These are phyloP conservation scores for Popillia japonica DNA, from an alignment of 1,140 invertebrate species.

Conservation along the genomic window DNA sequence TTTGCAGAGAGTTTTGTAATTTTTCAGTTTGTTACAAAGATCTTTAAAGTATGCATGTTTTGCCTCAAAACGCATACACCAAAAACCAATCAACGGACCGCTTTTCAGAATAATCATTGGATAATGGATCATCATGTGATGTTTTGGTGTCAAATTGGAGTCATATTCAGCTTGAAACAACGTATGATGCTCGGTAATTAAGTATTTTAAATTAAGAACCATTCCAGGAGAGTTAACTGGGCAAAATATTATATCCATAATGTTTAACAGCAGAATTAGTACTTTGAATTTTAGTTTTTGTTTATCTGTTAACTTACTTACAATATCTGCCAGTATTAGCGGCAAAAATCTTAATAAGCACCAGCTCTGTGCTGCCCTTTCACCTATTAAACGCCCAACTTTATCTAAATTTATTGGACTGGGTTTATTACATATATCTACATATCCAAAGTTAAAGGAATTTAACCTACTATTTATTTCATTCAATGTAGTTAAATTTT, in stretches of 20 bases:
- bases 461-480: not conserved
- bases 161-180: not conserved
- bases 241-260: not conserved
- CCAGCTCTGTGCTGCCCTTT: not conserved
- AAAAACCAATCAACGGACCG: not conserved
- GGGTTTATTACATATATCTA: not conserved
- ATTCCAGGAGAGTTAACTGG: not conserved
- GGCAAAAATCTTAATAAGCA: not conserved
- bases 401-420: not conserved
- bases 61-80: constrained; percentile 1
- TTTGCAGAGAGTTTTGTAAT: not conserved
- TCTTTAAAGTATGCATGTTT: constrained; percentile 11
- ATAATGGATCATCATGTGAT: not conserved
- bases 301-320: not conserved
- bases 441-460: not conserved
- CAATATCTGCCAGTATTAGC: not conserved
- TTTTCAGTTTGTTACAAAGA: not conserved
- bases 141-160: not conserved
- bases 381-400: not conserved
- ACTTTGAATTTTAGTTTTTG: not conserved
- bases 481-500: not conserved
- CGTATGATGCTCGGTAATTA: not conserved
- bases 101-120: not conserved
- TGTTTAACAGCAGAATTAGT: not conserved
- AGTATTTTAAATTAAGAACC: not conserved